Evolutionary conservation across 2,888 invertebrate genomes (phyloP), one percentile per base, ranked within the genome.

Genomic region (Drosophila kanekoi): DNA sequence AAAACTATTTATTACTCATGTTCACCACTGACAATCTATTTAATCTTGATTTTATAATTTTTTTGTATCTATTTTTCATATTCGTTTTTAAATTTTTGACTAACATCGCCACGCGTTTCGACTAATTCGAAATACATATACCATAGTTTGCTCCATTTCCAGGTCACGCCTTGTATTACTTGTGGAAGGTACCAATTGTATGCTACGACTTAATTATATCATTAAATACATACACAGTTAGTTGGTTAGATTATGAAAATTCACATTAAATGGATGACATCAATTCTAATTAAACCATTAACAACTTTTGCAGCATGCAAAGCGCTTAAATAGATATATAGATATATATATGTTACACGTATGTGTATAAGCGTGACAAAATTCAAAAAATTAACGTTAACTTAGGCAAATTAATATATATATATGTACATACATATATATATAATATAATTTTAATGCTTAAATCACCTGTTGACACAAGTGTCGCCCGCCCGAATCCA

Each of bases 381-480:
- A 51, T 61, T 41, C 52, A 37, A 53, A 77, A 77, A 48, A 65
- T 60, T 72, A 73, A 23, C 6, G 47, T 65, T 65, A 73, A 81
- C 72, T 79, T 83, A 83, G 65, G 66, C 61, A 77, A 81, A 83
- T 83, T 80, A 81, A 23, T 23, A 23, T 81, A 61, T 61, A 32
- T 61, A 40, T 35, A 38, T 8, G 8, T 8, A 28, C 8, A 79
- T 79, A 69, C n/a, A n/a, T n/a, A n/a, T n/a, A n/a, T n/a, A n/a
- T n/a, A n/a, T n/a, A n/a, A n/a, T n/a, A n/a, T 38, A 65, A 64
- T 61, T 67, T 61, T 57, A 64, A 72, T 72, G 72, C 77, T 72
- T 72, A 10, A 64, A 76, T 68, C 72, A 76, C 77, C 54, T 45
- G 3, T 20, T 54, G 33, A 48, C 16, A 23, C 63, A 62, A 58